Percentiles rank a stretch among this genome's conserved stretches.
These are phyloP conservation scores for Accipiter virgatus DNA, from an alignment of 2,113 vertebrate species.

Conservation along the genomic window DNA sequence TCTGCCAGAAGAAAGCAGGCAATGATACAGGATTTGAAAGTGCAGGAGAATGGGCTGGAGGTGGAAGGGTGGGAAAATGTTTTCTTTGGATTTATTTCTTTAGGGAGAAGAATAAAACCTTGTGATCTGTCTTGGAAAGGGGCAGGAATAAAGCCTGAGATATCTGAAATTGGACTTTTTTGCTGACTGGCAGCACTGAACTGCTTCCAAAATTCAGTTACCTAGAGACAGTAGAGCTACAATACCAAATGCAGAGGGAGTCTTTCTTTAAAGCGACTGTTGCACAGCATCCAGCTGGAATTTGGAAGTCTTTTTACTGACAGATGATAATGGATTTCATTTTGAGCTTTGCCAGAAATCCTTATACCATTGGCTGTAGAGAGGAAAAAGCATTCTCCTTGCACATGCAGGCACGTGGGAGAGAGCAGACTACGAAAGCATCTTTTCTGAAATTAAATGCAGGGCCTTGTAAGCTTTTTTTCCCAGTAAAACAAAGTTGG, in stretches of 20 bases:
- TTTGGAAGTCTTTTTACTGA: conserved; percentile 46
- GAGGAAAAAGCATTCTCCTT: neutral
- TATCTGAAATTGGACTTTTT: neutral
- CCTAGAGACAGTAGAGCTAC: neutral
- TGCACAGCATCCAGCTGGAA: conserved; percentile 35
- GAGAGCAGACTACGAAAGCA: neutral
- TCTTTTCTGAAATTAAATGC: conserved; percentile 15
- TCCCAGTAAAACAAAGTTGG: neutral
- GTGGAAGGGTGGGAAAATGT: neutral
- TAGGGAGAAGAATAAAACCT: neutral
- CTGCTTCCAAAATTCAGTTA: conserved; percentile 8
- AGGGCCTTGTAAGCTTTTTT: neutral
- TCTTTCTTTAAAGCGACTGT: neutral
- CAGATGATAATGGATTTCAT: conserved; percentile 54
- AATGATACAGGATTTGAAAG: neutral
- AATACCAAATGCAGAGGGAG: neutral
- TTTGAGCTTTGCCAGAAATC: conserved; percentile 43
- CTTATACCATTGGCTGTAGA: neutral
- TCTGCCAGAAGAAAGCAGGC: neutral
- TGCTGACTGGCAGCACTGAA: neutral
- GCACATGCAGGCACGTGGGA: neutral
- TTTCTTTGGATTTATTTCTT: neutral
- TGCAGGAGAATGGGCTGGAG: neutral
- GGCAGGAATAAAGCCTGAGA: neutral
- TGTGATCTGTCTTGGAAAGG: neutral